Conservation (phyloP, 2,888 invertebrate species). For the Danaus chrysippus region DNA sequence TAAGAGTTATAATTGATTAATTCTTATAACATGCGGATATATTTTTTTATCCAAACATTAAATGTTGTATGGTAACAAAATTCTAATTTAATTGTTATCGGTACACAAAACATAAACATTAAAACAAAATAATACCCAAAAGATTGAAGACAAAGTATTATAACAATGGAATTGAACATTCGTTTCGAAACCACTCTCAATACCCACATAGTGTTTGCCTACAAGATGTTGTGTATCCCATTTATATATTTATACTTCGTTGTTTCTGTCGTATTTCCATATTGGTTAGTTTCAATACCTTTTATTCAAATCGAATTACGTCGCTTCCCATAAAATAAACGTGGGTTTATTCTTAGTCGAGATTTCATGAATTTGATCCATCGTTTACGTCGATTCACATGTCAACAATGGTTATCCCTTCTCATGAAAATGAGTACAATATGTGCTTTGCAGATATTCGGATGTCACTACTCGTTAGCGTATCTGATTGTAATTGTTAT, state of each 20-base stretch:
- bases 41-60: too few species aligned
- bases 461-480: conserved; percentile 46
- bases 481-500: conserved; percentile 51
- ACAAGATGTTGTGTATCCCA: background rate
- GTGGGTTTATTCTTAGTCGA: conserved; percentile 15
- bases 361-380: conserved; percentile 26
- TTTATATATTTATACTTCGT: conserved; percentile 4
- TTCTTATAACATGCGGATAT: too few species aligned
- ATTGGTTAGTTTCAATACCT: conserved; percentile 32
- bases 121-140: too few species aligned
- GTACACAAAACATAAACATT: background rate
- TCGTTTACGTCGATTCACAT: conserved; percentile 35
- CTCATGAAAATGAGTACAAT: conserved; percentile 38
- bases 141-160: too few species aligned
- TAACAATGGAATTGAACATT: background rate
- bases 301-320: conserved; percentile 48
- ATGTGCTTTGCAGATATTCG: conserved; percentile 42
- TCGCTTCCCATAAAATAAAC: conserved; percentile 38
- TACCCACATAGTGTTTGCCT: background rate
- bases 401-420: conserved; percentile 39
- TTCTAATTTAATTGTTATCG: background rate
- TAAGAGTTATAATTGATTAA: too few species aligned
- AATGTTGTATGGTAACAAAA: too few species aligned
- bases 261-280: conserved; percentile 10
- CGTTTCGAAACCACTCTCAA: background rate